These are phyloP conservation scores for Psephotus haematonotus DNA, from an alignment of 2,113 vertebrate genomes.

Conservation along the genomic window DNA sequence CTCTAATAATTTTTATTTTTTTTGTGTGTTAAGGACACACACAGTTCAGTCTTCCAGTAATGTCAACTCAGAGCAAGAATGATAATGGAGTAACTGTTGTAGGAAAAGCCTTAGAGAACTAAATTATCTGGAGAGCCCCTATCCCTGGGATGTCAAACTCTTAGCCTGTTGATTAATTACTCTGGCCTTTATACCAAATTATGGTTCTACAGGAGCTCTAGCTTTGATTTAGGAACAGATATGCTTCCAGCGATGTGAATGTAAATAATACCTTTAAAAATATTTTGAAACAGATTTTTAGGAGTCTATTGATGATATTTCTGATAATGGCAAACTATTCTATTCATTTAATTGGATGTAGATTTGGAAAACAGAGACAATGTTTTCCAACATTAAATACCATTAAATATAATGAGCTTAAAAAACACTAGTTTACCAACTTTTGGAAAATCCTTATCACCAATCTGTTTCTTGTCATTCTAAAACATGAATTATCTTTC, in stretches of 20 bases:
- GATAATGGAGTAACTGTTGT: background rate
- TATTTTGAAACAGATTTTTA: background rate
- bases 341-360: background rate
- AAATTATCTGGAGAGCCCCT: background rate
- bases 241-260: background rate
- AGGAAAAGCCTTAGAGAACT: background rate
- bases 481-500: background rate
- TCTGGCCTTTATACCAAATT: background rate
- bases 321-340: background rate
- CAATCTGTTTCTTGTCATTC: background rate
- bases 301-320: background rate
- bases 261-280: background rate
- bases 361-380: background rate
- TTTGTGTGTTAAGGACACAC: background rate
- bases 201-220: background rate
- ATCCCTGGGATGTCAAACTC: background rate
- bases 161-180: slow-evolving; percentile 8
- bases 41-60: background rate
- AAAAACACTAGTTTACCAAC: background rate
- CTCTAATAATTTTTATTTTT: background rate
- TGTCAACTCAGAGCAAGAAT: background rate
- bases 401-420: background rate
- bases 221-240: background rate
- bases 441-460: background rate
- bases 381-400: background rate